Evolutionary conservation across 2,888 invertebrate species (phyloP), one percentile per base, ranked within the genome.

Genomic region (Drosophila demipolita): DNA sequence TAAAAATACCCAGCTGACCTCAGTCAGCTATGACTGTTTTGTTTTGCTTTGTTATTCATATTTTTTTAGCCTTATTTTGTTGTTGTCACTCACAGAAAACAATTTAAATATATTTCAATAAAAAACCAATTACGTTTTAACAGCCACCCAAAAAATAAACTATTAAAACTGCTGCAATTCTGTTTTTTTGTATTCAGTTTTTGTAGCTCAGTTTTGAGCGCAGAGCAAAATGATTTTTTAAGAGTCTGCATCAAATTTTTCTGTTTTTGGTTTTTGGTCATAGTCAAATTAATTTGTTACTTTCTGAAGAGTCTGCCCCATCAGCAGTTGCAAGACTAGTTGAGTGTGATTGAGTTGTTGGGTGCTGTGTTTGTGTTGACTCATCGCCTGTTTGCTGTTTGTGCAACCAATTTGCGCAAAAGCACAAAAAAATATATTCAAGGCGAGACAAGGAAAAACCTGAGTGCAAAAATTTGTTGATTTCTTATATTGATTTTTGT

Each of bases 331-430:
- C 26, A 3, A 55, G 38, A 36, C 55, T 75, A 48, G 76, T 83
- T 80, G 64, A 40, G 61, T 75, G 72, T 81, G 72, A 86, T 81
- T 86, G 67, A 79, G 76, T 67, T 72, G 64, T 77, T 76, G 68
- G 61, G 54, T 33, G 33, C 59, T 72, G 36, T 78, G 33, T 73
- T 71, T 70, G 33, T 74, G 66, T 80, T 80, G 70, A 62, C 66
- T 55, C 66, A 80, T 66, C 71, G 62, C 33, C 20, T 1, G 20
- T 8, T 55, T 65, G 75, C 61, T 67, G 62, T 74, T 77, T 77
- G 58, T 65, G 66, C 65, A 71, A 71, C 42, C 68, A 71, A 80
- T 80, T 80, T 69, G 55, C 49, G 58, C 69, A 68, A 50, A 55
- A 20, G 54, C 9, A 29, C n/a, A 12, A 38, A 33, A 9, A 42